phyloP scores from a whole-genome alignment of 1,140 invertebrate genomes.

The Mercenaria mercenaria region DNA sequence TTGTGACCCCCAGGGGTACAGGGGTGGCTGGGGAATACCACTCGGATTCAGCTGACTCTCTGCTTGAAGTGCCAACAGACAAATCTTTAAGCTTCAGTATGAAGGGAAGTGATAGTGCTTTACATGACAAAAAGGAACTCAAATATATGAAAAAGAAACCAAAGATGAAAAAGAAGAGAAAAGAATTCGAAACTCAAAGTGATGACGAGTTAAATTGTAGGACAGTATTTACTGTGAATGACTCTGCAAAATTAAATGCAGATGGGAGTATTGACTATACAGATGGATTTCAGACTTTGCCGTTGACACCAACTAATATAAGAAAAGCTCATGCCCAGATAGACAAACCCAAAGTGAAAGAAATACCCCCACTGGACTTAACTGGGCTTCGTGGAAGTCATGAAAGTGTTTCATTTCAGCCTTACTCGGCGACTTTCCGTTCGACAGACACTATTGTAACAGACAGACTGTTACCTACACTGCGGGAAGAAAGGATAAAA shows the following conservation, averaged over 20 bases:
- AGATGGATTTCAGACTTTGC: constrained; percentile 63
- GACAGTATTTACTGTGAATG: constrained; percentile 71
- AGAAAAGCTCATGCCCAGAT: constrained; percentile 50
- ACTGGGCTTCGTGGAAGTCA: constrained; percentile 70
- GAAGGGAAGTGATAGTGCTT: constrained; percentile 10
- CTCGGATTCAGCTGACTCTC: constrained; percentile 77
- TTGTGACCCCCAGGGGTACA: constrained; percentile 46
- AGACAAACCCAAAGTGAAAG: constrained; percentile 6
- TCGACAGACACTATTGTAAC: constrained; percentile 73
- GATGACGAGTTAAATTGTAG: constrained; percentile 70
- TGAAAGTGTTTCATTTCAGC: constrained; percentile 73
- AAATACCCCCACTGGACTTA: constrained; percentile 74
- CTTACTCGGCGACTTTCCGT: constrained; percentile 70
- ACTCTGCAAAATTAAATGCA: constrained; percentile 63
- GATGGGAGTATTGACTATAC: constrained; percentile 75
- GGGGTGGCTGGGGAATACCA: constrained; percentile 60
- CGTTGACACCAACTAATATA: constrained; percentile 70
- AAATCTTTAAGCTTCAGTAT: constrained; percentile 29
- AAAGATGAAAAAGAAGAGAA: constrained; percentile 41
- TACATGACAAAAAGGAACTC: background rate
- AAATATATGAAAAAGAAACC: background rate
- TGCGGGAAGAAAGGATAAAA: constrained; percentile 42
- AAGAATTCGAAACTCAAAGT: constrained; percentile 18
- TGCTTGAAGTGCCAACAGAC: constrained; percentile 70
- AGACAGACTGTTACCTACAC: constrained; percentile 42